Evolutionary conservation across 2,113 vertebrate genomes (phyloP), one percentile per base, ranked within the genome.

Genomic region (Empidonax traillii): DNA sequence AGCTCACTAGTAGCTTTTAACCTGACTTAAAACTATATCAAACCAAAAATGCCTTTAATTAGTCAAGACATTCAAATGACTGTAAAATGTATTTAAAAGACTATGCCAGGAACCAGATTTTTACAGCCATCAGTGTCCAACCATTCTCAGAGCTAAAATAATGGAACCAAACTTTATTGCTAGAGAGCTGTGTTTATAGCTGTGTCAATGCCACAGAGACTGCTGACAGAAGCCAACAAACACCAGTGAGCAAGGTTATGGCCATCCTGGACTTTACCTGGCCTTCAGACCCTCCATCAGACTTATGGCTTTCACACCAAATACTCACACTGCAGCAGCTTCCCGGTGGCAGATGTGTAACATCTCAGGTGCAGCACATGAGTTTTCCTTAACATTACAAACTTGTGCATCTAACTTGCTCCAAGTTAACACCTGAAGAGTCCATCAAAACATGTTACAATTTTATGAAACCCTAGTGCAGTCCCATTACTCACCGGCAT

Each of bases 331-430:
- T 25, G 52, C 35, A 52, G 52, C 0, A 1, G 47, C 15, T 81
- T 71, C 47, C 22, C 18, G 8, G n/a, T 4, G 8, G 27, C 52
- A 89, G 52, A 49, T 37, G 39, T 58, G 49, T 61, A 56, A 56
- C 43, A 35, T 63, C 76, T 0, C 39, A 61, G 30, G 21, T n/a
- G 35, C 12, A 74, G 27, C 1, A 1, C 35, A 16, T 12, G 31
- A 28, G 31, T 61, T 75, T 85, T 81, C 72, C 68, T 58, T 12
- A 8, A 15, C 39, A 51, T 14, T 63, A 55, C 22, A 75, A 35
- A n/a, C 24, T 15, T 31, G 24, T 4, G 13, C 16, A 49, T 37
- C 30, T 62, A 85, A 44, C 22, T 68, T 72, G 17, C 28, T 59
- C 22, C 65, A 74, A 69, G 86, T 21, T 37, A 74, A 47, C 47